Conservation (phyloP, 2,888 invertebrate genomes). For the Neoitamus cyanurus region DNA sequence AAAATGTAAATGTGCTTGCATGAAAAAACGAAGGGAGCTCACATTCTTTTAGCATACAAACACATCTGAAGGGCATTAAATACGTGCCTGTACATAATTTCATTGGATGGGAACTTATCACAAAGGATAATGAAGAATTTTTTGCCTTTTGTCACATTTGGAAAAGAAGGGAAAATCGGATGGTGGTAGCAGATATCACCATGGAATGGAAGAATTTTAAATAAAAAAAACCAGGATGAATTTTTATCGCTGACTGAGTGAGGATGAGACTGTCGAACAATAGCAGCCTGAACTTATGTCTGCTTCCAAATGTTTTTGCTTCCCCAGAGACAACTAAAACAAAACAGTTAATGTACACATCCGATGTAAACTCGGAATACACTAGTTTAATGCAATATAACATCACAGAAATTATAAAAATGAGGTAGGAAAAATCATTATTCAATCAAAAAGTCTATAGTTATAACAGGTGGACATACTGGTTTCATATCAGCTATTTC, state of each 20-base stretch:
- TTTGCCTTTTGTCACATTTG: slow-evolving; percentile 33
- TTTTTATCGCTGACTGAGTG: background rate
- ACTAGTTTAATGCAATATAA: too few species aligned
- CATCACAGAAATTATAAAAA: too few species aligned
- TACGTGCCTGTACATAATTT: slow-evolving; percentile 51
- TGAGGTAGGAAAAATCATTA: too few species aligned
- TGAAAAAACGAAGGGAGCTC: slow-evolving; percentile 34
- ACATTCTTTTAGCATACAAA: slow-evolving; percentile 16
- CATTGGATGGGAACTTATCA: slow-evolving; percentile 46
- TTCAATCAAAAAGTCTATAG: too few species aligned
- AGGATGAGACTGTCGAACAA: background rate
- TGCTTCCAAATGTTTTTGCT: background rate
- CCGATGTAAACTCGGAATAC: too few species aligned
- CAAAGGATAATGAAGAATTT: slow-evolving; percentile 49
- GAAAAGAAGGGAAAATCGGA: background rate
- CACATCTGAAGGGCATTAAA: slow-evolving; percentile 40
- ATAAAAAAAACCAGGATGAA: background rate
- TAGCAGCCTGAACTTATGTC: background rate
- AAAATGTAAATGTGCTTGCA: slow-evolving; percentile 35
- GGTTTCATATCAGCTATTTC: too few species aligned
- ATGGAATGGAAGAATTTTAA: background rate
- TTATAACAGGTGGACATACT: too few species aligned
- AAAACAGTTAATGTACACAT: too few species aligned
- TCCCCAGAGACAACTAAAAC: too few species aligned
- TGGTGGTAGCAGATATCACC: background rate